Conservation (phyloP, 2,113 vertebrate genomes). For the Dasypus novemcinctus region DNA sequence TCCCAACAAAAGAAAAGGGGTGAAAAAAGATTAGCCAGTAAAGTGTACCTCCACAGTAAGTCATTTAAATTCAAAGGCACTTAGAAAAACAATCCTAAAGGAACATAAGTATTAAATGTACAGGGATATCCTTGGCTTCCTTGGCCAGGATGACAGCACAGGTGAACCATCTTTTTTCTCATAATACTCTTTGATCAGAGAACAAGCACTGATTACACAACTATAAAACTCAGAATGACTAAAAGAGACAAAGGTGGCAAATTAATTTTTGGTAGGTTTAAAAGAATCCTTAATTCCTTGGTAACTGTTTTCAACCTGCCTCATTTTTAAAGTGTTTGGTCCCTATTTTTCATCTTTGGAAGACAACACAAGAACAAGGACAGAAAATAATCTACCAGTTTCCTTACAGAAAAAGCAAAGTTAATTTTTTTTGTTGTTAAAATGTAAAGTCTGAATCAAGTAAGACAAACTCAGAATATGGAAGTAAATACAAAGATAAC, state of each 20-base stretch:
- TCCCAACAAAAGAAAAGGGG: conserved; percentile 81
- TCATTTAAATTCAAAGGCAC: conserved; percentile 27
- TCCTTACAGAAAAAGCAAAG: background rate
- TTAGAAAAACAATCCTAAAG: conserved; percentile 43
- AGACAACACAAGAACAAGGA: background rate
- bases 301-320: background rate
- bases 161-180: background rate
- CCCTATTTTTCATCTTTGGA: conserved; percentile 12
- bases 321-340: background rate
- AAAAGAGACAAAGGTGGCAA: background rate
- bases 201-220: background rate
- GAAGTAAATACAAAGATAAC: background rate
- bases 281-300: background rate
- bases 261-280: background rate
- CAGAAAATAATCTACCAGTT: background rate
- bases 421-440: conserved; percentile 8
- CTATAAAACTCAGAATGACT: background rate
- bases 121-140: background rate
- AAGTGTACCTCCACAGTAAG: conserved; percentile 52
- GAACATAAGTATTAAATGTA: background rate
- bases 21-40: conserved; percentile 70
- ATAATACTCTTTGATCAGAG: background rate
- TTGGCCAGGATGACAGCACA: background rate
- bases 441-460: conserved; percentile 7
- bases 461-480: background rate